Conservation (phyloP, 2,888 invertebrate genomes). For the Melanostoma mellinum region DNA sequence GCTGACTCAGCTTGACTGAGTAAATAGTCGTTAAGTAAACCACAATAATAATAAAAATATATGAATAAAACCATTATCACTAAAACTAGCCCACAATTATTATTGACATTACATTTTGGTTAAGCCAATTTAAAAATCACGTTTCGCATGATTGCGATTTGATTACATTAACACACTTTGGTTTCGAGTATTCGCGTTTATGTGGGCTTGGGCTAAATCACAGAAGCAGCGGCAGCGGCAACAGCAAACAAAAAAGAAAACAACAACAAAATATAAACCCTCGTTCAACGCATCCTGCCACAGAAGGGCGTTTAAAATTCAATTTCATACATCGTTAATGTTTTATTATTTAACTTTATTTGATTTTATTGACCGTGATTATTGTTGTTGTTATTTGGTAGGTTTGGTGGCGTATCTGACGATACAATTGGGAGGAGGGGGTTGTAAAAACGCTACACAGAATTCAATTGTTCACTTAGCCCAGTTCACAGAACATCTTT, state of each 20-base stretch:
- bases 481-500: slow-evolving; percentile 30
- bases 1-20: slow-evolving; percentile 1
- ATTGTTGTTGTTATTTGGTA: slow-evolving; percentile 30
- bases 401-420: background rate
- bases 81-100: slow-evolving; percentile 50
- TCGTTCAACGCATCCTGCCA: slow-evolving; percentile 35
- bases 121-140: slow-evolving; percentile 61
- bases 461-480: slow-evolving; percentile 68
- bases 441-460: slow-evolving; percentile 14
- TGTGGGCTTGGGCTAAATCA: slow-evolving; percentile 10
- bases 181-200: slow-evolving; percentile 24
- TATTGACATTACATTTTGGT: slow-evolving; percentile 43
- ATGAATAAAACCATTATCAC: slow-evolving; percentile 6
- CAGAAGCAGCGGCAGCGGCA: slow-evolving; percentile 2
- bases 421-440: background rate
- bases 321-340: slow-evolving; percentile 72
- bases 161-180: slow-evolving; percentile 64
- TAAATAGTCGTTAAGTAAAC: slow-evolving; percentile 49
- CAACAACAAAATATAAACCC: background rate
- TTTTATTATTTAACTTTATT: slow-evolving; percentile 68
- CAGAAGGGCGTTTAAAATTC: slow-evolving; percentile 61
- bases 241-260: background rate
- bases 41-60: slow-evolving; percentile 36
- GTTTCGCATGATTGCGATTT: slow-evolving; percentile 61
- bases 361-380: slow-evolving; percentile 51